Base-by-base conservation (phyloP, 1,140 invertebrate species). In the Cyclina sinensis region DNA sequence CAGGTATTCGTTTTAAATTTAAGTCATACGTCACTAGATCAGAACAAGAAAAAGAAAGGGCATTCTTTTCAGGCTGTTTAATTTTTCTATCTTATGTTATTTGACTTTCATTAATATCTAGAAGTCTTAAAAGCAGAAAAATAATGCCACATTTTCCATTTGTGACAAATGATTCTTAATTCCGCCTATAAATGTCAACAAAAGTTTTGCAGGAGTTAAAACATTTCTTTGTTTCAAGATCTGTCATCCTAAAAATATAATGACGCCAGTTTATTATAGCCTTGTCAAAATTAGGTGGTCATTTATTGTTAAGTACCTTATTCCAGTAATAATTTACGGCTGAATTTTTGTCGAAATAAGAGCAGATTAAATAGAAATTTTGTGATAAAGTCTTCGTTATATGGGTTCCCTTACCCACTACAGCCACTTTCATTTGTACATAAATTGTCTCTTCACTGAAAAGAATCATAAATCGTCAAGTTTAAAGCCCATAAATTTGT, bases 401-500 rank as follows among this genome's bases (percentile, higher is more conserved):
- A 54, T 21, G 79, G 79, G 39, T 43, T 81, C 57, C 7, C 79
- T 35, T 32, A 57, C 35, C 48, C 30, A 35, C 35, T 57, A 68
- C 80, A 82, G 30, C 43, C 59, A 48, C 59, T 85, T 73, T 54
- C 54, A 73, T 54, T 74, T 74, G 43, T 54, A 35, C 48, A 74
- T 85, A 85, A 85, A 85, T 74, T 85, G 82, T 85, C 82, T 70
- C 65, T 24, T 35, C 30, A 74, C 62, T 74, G 16, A 57, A 62
- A 73, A 35, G 0, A 48, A 46, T 74, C 82, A 85, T 85, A 85
- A 74, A 85, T 73, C 70, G 82, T 73, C 65, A 85, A 85, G 48
- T 73, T 73, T 74, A 74, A 59, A 35, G 48, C 32, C 39, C 14
- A 74, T 85, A 85, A 85, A 85, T 73, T 85, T 85, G 82, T 85